Evolutionary conservation across 2,797 vertebrate species (phyloP), one percentile per base, ranked within the genome.

Genomic region (Artibeus jamaicensis): DNA sequence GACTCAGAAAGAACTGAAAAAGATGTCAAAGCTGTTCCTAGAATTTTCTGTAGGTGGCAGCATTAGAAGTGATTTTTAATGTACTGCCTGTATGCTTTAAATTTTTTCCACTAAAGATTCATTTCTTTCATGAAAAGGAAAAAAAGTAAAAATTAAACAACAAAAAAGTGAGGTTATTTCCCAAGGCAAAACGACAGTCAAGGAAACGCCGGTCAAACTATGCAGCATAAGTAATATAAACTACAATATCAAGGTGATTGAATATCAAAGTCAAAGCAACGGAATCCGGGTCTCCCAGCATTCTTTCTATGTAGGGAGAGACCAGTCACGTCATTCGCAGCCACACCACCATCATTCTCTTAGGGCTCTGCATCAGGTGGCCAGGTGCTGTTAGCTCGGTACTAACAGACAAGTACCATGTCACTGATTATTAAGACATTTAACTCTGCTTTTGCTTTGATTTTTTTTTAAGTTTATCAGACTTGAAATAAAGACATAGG

Each of bases 41-140:
- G 32, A 42, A 86, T 94, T 93, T 93, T 93, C 70, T 95, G 42
- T 79, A 94, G 71, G 32, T 78, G 57, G 21, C 68, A 96, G 74
- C 22, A 86, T 34, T 93, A 89, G 8, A 95, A 89, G 79, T 89
- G 55, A 76, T 84, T 90, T 93, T 93, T 74, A 84, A 78, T 77
- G 5, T 18, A 77, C 2, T 44, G 44, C 76, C 79, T 46, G 16
- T 57, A 92, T 81, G 29, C 53, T 92, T 96, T 90, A 94, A 68
- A 34, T 11, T 89, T 92, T 95, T 46, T 90, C 34, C 34, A 86
- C 10, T 89, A 79, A 7, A 95, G 42, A 82, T 50, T 57, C 62
- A 77, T 50, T 95, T 92, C 5, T 88, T 86, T 67, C 48, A 21
- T 65, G 32, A 74, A 37, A 87, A 65, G 11, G 14, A 21, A 55